Percentiles rank a stretch among this genome's conserved stretches.
Conservation (phyloP, 2,888 invertebrate genomes). For the Chesias legatella region DNA sequence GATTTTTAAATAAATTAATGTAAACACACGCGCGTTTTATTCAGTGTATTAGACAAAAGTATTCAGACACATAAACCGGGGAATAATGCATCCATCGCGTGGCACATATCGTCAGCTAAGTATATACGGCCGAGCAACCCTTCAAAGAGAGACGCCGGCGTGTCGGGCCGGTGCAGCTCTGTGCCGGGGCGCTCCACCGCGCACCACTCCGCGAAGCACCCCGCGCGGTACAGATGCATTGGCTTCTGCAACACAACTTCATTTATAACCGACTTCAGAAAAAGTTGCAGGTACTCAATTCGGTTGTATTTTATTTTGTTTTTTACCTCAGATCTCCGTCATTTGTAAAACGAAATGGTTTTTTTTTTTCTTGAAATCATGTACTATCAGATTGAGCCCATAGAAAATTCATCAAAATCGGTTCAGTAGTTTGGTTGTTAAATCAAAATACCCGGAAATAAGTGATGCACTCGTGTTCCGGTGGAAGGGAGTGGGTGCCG, state of each 20-base stretch:
- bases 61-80: slow-evolving; percentile 83
- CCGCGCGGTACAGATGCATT: slow-evolving; percentile 87
- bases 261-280: not conserved
- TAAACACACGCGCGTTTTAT: slow-evolving; percentile 1
- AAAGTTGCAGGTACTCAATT: no score
- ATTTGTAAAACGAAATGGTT: no score
- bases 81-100: slow-evolving; percentile 84
- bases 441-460: no score
- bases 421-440: no score
- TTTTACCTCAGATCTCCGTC: no score
- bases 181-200: slow-evolving; percentile 84
- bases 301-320: no score
- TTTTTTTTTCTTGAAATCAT: no score
- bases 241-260: slow-evolving; percentile 74
- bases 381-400: no score
- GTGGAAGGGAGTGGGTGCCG: no score
- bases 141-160: slow-evolving; percentile 92
- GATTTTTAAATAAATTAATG: slow-evolving; percentile 19
- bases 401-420: no score
- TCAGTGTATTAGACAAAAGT: not conserved
- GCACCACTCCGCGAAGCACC: slow-evolving; percentile 91
- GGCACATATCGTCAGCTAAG: slow-evolving; percentile 84
- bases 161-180: slow-evolving; percentile 86
- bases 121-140: slow-evolving; percentile 89
- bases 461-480: no score